phyloP scores from a whole-genome alignment of 2,888 invertebrate genomes.

The Oscheius sp. region DNA sequence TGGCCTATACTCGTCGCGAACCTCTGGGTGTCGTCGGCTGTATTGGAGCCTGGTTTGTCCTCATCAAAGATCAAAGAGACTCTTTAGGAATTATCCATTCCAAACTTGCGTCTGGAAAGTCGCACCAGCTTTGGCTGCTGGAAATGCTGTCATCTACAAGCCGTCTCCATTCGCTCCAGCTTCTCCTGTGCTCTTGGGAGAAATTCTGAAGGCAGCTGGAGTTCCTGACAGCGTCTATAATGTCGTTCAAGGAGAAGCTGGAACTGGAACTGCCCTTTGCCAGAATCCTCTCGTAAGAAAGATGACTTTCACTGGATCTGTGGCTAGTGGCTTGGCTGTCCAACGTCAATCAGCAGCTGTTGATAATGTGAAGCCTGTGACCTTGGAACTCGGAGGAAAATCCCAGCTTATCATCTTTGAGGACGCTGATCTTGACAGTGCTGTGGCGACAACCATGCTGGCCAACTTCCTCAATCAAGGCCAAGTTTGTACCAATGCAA shows the following conservation, averaged over 20 bases:
- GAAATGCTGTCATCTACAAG: slow-evolving; percentile 75
- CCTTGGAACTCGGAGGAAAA: slow-evolving; percentile 75
- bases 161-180: slow-evolving; percentile 75
- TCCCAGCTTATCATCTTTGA: slow-evolving; percentile 75
- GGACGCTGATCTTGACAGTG: slow-evolving; percentile 74
- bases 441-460: slow-evolving; percentile 75
- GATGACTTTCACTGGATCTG: slow-evolving; percentile 75
- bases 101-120: slow-evolving; percentile 65
- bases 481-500: slow-evolving; percentile 76
- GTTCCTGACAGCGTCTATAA: slow-evolving; percentile 74
- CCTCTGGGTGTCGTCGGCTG: slow-evolving; percentile 61
- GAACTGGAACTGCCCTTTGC: slow-evolving; percentile 72
- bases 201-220: slow-evolving; percentile 74
- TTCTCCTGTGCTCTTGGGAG: slow-evolving; percentile 74
- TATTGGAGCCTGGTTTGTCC: slow-evolving; percentile 65
- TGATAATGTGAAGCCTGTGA: slow-evolving; percentile 72
- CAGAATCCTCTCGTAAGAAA: slow-evolving; percentile 73
- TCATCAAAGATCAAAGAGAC: too few relatives aligned
- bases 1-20: slow-evolving; percentile 62
- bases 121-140: slow-evolving; percentile 74
- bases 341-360: slow-evolving; percentile 71
- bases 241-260: slow-evolving; percentile 74
- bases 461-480: slow-evolving; percentile 76
- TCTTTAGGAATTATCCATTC: slow-evolving; percentile 65
- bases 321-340: slow-evolving; percentile 71